These are phyloP conservation scores for Oophaga sylvatica DNA, from an alignment of 2,797 vertebrate species.

Conservation along the genomic window DNA sequence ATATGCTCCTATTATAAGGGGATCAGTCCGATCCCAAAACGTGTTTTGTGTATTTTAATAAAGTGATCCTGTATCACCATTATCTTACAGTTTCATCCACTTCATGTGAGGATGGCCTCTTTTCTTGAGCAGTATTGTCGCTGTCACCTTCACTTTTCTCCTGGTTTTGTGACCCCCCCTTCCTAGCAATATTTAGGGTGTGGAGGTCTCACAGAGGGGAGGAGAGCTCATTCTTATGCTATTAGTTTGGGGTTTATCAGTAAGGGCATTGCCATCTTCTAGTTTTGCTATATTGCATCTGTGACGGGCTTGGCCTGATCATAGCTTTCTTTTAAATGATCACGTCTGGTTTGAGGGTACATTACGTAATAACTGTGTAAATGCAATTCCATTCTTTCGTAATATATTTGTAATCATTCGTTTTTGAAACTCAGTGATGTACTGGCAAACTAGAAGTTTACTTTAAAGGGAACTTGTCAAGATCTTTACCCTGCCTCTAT, in stretches of 20 bases:
- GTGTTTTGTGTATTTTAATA: conserved; percentile 31
- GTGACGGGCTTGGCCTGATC: too few relatives aligned
- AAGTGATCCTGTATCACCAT: conserved; percentile 12
- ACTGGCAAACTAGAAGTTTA: too few relatives aligned
- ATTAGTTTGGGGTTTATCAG: background rate
- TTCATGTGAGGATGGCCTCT: background rate
- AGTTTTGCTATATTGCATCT: background rate
- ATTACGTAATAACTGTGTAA: too few relatives aligned
- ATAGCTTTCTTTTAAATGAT: too few relatives aligned
- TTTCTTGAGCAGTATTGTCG: background rate
- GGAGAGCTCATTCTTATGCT: background rate
- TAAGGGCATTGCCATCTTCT: background rate
- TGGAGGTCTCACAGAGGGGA: background rate
- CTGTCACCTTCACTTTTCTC: background rate
- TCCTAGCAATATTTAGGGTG: background rate
- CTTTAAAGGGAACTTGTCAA: too few relatives aligned
- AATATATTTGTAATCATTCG: too few relatives aligned
- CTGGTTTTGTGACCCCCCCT: background rate
- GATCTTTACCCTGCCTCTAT: too few relatives aligned
- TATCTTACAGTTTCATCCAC: background rate
- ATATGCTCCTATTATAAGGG: conserved; percentile 3
- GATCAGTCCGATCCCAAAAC: conserved; percentile 6
- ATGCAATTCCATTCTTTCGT: too few relatives aligned
- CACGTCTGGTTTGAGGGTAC: too few relatives aligned
- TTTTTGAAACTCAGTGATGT: too few relatives aligned